A percentile compares a stretch with the other conserved stretches of the same genome.
Conservation (phyloP, 2,888 invertebrate species). For the Autographa pulchrina region DNA sequence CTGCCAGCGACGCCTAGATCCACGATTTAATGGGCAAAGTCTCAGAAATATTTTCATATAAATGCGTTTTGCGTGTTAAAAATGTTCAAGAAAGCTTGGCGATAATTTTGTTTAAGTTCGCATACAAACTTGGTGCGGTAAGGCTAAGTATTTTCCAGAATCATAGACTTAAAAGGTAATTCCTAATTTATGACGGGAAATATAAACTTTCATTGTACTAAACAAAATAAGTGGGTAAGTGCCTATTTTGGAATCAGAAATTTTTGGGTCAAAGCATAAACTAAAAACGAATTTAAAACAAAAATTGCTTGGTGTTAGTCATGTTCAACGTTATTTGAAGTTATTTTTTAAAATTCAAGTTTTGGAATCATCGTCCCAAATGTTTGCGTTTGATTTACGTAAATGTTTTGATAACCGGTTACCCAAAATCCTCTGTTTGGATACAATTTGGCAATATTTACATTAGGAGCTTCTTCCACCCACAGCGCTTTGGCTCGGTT, state of each 20-base stretch:
- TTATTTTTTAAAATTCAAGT: not conserved
- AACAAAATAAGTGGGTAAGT: not conserved
- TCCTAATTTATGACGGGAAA: constrained; percentile 32
- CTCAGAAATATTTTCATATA: constrained; percentile 41
- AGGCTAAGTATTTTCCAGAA: constrained; percentile 35
- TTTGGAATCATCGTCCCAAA: constrained; percentile 11
- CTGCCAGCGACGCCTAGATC: constrained; percentile 19
- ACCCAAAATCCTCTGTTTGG: constrained; percentile 23
- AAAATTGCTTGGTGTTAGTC: not conserved
- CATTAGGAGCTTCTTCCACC: constrained; percentile 21
- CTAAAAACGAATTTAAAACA: not conserved
- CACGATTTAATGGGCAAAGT: constrained; percentile 40
- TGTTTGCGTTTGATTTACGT: constrained; percentile 25
- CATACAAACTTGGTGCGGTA: constrained; percentile 24
- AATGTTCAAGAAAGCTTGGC: constrained; percentile 36
- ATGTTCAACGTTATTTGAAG: not conserved
- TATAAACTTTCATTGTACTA: constrained; percentile 29
- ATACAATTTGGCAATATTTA: constrained; percentile 49
- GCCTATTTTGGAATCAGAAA: constrained; percentile 4
- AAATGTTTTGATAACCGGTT: constrained; percentile 28
- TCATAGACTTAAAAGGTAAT: constrained; percentile 26
- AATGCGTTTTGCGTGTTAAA: constrained; percentile 51
- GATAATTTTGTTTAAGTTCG: constrained; percentile 33
- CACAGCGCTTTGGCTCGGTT: constrained; percentile 11
- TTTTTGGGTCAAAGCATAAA: constrained; percentile 2